Evolutionary conservation across 2,888 invertebrate species (phyloP), one percentile per base, ranked within the genome.

Genomic region (Drosophila diplacantha): DNA sequence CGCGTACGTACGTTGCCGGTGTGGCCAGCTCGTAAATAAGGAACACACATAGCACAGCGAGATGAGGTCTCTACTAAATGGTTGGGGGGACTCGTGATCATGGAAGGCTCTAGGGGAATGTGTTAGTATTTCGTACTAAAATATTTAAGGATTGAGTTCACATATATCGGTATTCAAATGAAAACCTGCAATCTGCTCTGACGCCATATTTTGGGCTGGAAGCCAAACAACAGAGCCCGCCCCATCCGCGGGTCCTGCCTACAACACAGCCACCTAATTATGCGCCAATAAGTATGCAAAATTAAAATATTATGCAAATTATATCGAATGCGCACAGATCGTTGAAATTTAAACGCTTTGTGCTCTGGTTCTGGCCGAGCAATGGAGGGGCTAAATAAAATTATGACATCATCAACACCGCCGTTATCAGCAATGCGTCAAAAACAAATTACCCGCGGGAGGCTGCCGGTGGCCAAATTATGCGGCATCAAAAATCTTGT

Each of bases 301-400:
- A 75, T 75, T 72, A 67, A 74, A 74, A 81, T 73, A 74, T 72
- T 78, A 81, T 78, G 75, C 81, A 78, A 78, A 78, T 78, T 68
- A 68, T 43, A 47, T 22, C 8, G 41, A 67, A 52, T 38, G 65
- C 44, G 57, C 16, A 47, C 12, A 49, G 55, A 60, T 20, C 51
- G 56, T 35, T 39, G 59, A 59, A 59, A 66, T 66, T 66, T 71
- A 64, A 75, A 74, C 63, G 79, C 52, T 75, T 75, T 75, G 73
- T 74, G 75, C 71, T 81, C 71, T 78, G 75, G 78, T 72, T 78
- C 55, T 50, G 51, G 38, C 37, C 35, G 16, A 6, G 44, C 46
- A 41, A 20, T 53, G 34, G 44, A 31, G 26, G n/a, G 31, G 18
- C 39, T 26, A 49, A 66, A 66, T 66, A 49, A 54, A 68, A 68